Percentiles rank a stretch among this genome's conserved stretches.
phyloP scores from a whole-genome alignment of 2,888 invertebrate genomes.

The Cosmia trapezina region DNA sequence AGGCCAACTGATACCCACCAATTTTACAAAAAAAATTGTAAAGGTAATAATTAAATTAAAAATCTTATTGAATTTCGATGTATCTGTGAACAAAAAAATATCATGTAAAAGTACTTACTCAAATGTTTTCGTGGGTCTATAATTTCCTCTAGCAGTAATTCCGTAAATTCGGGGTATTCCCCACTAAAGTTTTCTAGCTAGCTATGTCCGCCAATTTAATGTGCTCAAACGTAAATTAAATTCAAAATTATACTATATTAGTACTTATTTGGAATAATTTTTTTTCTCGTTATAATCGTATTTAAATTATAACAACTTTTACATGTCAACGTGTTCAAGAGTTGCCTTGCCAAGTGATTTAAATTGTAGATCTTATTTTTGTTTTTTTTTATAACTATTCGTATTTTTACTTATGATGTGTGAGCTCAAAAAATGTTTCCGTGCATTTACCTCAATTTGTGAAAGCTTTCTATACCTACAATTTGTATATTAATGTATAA shows the following conservation, averaged over 20 bases:
- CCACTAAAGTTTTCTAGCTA: background rate
- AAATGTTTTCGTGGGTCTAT: constrained; percentile 11
- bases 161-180: too few species aligned
- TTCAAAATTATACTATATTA: constrained; percentile 26
- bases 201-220: constrained; percentile 10
- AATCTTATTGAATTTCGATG: constrained; percentile 17
- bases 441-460: constrained; percentile 4
- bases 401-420: constrained; percentile 7
- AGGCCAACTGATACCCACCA: constrained; percentile 49
- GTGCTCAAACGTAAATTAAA: constrained; percentile 44
- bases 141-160: background rate
- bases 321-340: constrained; percentile 9
- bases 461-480: constrained; percentile 15
- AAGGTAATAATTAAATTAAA: constrained; percentile 53
- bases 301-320: constrained; percentile 26
- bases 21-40: constrained; percentile 44
- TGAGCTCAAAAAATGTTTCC: constrained; percentile 33
- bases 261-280: constrained; percentile 25
- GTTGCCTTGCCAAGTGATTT: constrained; percentile 38
- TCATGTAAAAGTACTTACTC: constrained; percentile 6
- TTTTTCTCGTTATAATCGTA: constrained; percentile 10
- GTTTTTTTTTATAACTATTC: constrained; percentile 21
- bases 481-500: constrained; percentile 7
- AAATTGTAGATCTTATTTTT: constrained; percentile 36
- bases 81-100: constrained; percentile 22